Evolutionary conservation across 2,888 invertebrate genomes (phyloP).

Genomic region (Drosophila picticornis): DNA sequence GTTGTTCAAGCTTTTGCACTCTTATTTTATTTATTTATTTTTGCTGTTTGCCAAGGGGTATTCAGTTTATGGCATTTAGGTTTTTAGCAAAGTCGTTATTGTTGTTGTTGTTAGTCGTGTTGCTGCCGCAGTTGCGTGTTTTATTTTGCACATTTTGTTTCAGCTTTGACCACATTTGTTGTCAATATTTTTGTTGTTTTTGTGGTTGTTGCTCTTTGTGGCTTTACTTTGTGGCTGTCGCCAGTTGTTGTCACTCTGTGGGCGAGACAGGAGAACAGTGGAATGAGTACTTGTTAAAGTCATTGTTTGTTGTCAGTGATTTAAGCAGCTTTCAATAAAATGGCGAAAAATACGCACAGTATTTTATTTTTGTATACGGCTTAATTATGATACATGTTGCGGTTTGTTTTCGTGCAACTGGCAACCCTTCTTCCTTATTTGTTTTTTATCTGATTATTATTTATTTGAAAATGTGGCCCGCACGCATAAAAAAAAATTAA

Average conservation of each 20-base stretch:
- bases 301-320: slow-evolving; percentile 16
- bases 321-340: slow-evolving; percentile 37
- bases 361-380: neutral
- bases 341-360: neutral
- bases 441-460: slow-evolving; percentile 6
- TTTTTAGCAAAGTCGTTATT: slow-evolving; percentile 25
- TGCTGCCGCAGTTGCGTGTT: slow-evolving; percentile 61
- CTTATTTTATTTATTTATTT: neutral
- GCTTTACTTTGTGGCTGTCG: slow-evolving; percentile 32
- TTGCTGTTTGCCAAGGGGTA: slow-evolving; percentile 18
- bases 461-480: slow-evolving; percentile 23
- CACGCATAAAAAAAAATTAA: neutral
- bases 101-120: slow-evolving; percentile 20
- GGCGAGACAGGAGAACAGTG: neutral
- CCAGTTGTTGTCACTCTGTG: slow-evolving; percentile 61
- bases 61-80: slow-evolving; percentile 53
- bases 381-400: slow-evolving; percentile 29
- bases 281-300: slow-evolving; percentile 31
- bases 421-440: neutral
- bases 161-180: slow-evolving; percentile 55
- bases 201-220: slow-evolving; percentile 17
- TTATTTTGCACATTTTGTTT: slow-evolving; percentile 73
- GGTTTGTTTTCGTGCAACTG: slow-evolving; percentile 25
- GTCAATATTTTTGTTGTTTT: slow-evolving; percentile 20
- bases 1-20: slow-evolving; percentile 26